Percentiles rank a stretch among this genome's conserved stretches.
phyloP scores from a whole-genome alignment of 2,113 vertebrate species.

The Brienomyrus longianalis region DNA sequence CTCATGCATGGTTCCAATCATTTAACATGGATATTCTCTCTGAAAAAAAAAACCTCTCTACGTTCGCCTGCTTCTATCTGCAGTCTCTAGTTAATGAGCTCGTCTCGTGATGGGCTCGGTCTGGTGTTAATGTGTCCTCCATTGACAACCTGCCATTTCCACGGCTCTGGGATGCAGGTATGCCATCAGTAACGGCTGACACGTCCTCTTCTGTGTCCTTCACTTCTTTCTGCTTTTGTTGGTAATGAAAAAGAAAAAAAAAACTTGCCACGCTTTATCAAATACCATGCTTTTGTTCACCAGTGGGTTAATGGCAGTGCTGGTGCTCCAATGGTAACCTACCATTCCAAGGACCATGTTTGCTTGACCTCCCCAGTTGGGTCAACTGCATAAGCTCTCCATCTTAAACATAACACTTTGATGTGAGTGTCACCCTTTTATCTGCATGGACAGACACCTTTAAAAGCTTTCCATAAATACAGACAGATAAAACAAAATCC shows the following conservation, averaged over 20 bases:
- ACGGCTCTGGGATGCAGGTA: neutral
- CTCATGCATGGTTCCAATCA: neutral
- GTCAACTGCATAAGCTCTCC: constrained; percentile 51
- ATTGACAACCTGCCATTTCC: neutral
- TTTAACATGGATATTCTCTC: neutral
- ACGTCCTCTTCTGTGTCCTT: neutral
- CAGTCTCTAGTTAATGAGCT: neutral
- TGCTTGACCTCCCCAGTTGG: constrained; percentile 63
- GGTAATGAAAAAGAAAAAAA: neutral
- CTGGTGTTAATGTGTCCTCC: neutral
- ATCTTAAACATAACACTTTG: neutral
- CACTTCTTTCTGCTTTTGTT: neutral
- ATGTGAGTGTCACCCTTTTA: neutral
- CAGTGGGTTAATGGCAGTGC: constrained; percentile 46
- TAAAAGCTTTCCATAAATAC: neutral
- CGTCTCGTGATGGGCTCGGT: neutral
- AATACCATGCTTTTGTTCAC: constrained; percentile 23
- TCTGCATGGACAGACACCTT: neutral
- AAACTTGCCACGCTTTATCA: neutral
- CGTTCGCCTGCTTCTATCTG: neutral
- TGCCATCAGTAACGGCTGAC: neutral
- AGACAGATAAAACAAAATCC: neutral
- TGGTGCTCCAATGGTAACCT: neutral
- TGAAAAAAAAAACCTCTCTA: neutral
- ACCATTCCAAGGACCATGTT: constrained; percentile 48